phyloP scores from a whole-genome alignment of 2,888 invertebrate genomes.

The Chrysolina oricalcia region DNA sequence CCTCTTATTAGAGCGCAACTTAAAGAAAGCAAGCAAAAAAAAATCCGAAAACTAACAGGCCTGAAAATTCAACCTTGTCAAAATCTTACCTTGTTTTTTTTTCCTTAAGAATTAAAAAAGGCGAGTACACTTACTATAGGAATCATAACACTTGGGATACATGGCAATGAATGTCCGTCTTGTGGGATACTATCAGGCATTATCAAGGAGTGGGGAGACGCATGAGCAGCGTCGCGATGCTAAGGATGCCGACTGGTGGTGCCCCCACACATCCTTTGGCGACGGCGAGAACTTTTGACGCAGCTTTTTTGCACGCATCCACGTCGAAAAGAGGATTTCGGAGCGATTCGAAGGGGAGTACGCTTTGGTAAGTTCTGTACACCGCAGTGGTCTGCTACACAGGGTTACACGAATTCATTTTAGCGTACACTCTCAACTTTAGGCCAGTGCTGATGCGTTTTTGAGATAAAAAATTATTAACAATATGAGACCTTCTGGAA shows the following conservation, averaged over 20 bases:
- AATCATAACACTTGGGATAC: constrained; percentile 73
- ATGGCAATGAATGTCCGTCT: constrained; percentile 73
- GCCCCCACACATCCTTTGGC: constrained; percentile 64
- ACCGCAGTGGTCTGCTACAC: constrained; percentile 34
- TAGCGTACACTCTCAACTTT: background rate
- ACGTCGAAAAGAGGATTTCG: constrained; percentile 50
- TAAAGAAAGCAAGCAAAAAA: constrained; percentile 55
- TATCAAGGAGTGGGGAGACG: constrained; percentile 72
- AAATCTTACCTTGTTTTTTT: constrained; percentile 67
- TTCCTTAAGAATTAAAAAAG: constrained; percentile 70
- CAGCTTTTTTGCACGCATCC: constrained; percentile 62
- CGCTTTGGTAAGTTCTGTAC: constrained; percentile 43
- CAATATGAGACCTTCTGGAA: no score
- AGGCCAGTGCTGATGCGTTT: no score
- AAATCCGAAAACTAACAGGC: constrained; percentile 50
- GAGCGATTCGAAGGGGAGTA: constrained; percentile 45
- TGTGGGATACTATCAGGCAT: constrained; percentile 72
- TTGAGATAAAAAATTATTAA: no score
- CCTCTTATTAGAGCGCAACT: constrained; percentile 40
- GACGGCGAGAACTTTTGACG: constrained; percentile 56
- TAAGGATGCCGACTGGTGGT: constrained; percentile 72
- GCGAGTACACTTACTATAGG: constrained; percentile 71
- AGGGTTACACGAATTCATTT: constrained; percentile 15
- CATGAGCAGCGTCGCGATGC: constrained; percentile 71
- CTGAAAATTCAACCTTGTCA: constrained; percentile 30